These are phyloP conservation scores for Ageneiosus marmoratus DNA, from an alignment of 2,113 vertebrate species.

Conservation along the genomic window DNA sequence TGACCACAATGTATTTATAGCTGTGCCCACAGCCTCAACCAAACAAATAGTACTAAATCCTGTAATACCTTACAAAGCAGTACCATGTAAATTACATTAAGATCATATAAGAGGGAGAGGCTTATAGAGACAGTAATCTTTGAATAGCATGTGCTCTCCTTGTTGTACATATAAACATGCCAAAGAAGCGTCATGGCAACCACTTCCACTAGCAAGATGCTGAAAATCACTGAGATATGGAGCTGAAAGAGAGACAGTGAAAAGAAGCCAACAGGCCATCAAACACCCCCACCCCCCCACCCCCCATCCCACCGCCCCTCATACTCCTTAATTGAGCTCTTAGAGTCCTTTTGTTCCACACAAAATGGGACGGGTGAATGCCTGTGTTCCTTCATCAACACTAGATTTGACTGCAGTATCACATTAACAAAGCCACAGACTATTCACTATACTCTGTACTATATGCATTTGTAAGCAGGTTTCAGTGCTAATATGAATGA, in stretches of 20 bases:
- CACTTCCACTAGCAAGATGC: conserved; percentile 63
- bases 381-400: conserved; percentile 32
- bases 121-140: not conserved
- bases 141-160: conserved; percentile 25
- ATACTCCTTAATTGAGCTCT: conserved; percentile 48
- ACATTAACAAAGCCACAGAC: conserved; percentile 23
- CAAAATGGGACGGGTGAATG: conserved; percentile 36
- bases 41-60: not conserved
- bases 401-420: conserved; percentile 41
- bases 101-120: not conserved
- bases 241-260: conserved; percentile 26
- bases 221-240: conserved; percentile 27
- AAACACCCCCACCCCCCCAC: too few relatives aligned
- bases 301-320: too few relatives aligned
- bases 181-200: conserved; percentile 74
- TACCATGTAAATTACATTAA: not conserved
- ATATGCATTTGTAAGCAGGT: conserved; percentile 5
- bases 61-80: not conserved
- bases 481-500: not conserved
- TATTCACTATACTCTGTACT: conserved; percentile 5
- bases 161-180: conserved; percentile 59
- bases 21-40: not conserved
- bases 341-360: conserved; percentile 43
- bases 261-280: conserved; percentile 33
- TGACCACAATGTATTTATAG: not conserved